phyloP scores from a whole-genome alignment of 2,113 vertebrate species.

The Saccopteryx bilineata region DNA sequence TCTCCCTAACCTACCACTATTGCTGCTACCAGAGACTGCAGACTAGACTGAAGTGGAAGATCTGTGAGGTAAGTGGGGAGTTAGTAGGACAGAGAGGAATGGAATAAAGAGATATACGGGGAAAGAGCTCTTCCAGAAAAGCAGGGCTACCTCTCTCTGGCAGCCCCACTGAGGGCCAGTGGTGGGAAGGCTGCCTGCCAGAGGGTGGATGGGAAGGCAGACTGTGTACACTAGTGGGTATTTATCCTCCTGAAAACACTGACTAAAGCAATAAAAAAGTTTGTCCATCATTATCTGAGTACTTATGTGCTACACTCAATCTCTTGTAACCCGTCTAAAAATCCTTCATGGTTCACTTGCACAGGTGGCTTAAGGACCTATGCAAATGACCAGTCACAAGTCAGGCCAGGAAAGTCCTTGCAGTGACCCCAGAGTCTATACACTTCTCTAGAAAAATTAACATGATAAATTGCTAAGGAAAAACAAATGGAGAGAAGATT shows the following conservation, averaged over 20 bases:
- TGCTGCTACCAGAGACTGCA: neutral
- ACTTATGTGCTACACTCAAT: neutral
- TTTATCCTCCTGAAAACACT: slow-evolving; percentile 4
- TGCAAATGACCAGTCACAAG: neutral
- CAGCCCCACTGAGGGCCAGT: neutral
- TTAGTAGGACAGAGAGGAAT: neutral
- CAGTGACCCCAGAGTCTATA: neutral
- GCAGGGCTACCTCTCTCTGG: neutral
- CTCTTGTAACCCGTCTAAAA: neutral
- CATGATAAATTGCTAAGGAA: neutral
- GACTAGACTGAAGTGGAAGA: neutral
- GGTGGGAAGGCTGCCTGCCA: neutral
- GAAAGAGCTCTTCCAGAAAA: neutral
- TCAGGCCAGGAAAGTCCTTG: neutral
- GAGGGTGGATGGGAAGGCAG: neutral
- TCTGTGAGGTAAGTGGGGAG: neutral
- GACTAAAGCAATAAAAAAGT: neutral
- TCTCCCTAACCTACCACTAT: neutral
- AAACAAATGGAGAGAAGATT: neutral
- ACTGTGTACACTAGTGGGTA: neutral
- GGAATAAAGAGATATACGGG: neutral
- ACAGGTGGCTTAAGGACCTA: neutral
- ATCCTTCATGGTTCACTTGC: neutral
- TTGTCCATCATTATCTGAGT: neutral
- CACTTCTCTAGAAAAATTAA: slow-evolving; percentile 3